Base-by-base conservation (phyloP, 37 sponge, comb jelly and placozoan genomes). In the Ianthella basta region DNA sequence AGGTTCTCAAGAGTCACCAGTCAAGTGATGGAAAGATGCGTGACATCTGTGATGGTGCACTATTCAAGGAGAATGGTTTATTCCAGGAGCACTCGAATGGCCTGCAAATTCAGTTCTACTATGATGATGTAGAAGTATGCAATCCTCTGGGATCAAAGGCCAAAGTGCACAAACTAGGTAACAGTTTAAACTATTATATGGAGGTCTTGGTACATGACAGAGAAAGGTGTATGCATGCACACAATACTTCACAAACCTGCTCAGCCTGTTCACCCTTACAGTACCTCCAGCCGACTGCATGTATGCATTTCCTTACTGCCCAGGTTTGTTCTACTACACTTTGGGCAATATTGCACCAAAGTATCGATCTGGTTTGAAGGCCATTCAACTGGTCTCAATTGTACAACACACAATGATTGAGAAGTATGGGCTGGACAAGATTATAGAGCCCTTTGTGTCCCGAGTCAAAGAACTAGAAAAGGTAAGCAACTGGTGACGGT, bases 41-140 rank as follows among this genome's bases (percentile, higher is more conserved):
- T 30, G 91, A 91, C 80, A 84, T 36, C 38, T 91, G 91, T 84
- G 91, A 91, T 87, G 87, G 87, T 18, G 15, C 35, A 20, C 27
- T 36, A 15, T 91, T 53, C 75, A 54, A 74, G 56, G 8, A 35
- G 18, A 65, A 87, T 60, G 67, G 81, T 41, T 72, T 91, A 16
- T 91, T 84, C 37, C 21, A 23, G 10, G 37, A 32, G 0, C 61
- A 83, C 41, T 34, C 56, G 13, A 80, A 63, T 66, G 83, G 68
- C 29, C 37, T 91, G 37, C 85, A 91, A 68, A 87, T 91, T 24
- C 79, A 79, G 50, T 57, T 87, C 29, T 91, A 87, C 40, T 91
- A 87, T 80, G 91, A 91, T 87, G 87, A 91, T 53, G 70, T 86
- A 33, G 91, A 91, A 60, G 63, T 91, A 6, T 83, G 84, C 63